phyloP scores from a whole-genome alignment of 2,113 vertebrate genomes.

The Podarcis raffonei region DNA sequence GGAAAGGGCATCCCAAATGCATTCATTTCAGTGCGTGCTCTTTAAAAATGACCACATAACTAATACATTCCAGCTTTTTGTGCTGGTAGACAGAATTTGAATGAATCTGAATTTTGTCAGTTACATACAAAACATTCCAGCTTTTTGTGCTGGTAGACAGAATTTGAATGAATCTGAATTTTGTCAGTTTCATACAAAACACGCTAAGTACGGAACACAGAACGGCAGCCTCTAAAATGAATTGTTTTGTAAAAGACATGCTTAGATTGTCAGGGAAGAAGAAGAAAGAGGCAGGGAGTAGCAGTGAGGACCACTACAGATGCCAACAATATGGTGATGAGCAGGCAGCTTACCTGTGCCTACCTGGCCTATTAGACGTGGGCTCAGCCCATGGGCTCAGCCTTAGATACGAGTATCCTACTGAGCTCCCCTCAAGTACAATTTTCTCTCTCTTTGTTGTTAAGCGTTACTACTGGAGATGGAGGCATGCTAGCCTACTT shows the following conservation, averaged over 20 bases:
- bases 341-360: too few relatives aligned
- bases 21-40: background rate
- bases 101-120: too few relatives aligned
- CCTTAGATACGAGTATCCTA: background rate
- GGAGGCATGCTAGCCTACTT: background rate
- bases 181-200: too few relatives aligned
- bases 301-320: background rate
- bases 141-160: background rate
- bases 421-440: background rate
- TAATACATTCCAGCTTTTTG: background rate
- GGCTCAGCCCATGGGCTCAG: background rate
- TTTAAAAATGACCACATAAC: background rate
- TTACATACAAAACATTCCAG: background rate
- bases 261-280: background rate
- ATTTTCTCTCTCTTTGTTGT: background rate
- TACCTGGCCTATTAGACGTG: background rate
- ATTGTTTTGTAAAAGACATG: too few relatives aligned
- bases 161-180: too few relatives aligned
- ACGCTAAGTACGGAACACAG: too few relatives aligned
- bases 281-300: background rate
- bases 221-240: too few relatives aligned
- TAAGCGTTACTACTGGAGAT: background rate
- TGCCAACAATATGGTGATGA: background rate
- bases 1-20: background rate
- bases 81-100: background rate